Conservation (phyloP, 2,113 vertebrate species). For the Aptenodytes forsteri region DNA sequence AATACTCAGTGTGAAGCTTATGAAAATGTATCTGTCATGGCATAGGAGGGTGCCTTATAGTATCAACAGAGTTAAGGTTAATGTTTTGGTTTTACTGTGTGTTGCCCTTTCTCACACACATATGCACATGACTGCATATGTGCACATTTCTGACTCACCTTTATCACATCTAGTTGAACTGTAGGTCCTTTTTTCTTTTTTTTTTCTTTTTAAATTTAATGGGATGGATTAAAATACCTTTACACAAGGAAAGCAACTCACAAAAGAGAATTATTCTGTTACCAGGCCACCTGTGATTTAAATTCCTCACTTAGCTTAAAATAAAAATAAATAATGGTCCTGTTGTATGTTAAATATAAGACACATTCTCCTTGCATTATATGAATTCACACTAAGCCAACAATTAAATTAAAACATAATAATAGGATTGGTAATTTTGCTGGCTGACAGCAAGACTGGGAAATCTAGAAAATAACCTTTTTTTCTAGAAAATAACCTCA, state of each 20-base stretch:
- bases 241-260: not conserved
- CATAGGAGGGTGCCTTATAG: not conserved
- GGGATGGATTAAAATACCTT: not conserved
- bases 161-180: not conserved
- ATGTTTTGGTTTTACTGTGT: not conserved
- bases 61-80: not conserved
- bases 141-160: not conserved
- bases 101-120: not conserved
- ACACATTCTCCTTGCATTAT: not conserved
- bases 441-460: not conserved
- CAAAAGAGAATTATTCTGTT: not conserved
- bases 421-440: not conserved
- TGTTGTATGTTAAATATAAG: not conserved
- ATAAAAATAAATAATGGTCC: not conserved
- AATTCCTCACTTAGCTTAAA: not conserved
- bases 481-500: not conserved
- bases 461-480: not conserved
- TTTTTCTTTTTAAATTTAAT: not conserved
- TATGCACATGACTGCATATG: not conserved
- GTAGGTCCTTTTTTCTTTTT: too few relatives aligned
- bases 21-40: not conserved
- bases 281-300: not conserved
- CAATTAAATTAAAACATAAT: not conserved
- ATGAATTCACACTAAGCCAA: not conserved
- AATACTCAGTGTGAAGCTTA: not conserved